A percentile compares a stretch with the other conserved stretches of the same genome.
phyloP scores from a whole-genome alignment of 1,140 invertebrate genomes.

The Sinonovacula constricta region DNA sequence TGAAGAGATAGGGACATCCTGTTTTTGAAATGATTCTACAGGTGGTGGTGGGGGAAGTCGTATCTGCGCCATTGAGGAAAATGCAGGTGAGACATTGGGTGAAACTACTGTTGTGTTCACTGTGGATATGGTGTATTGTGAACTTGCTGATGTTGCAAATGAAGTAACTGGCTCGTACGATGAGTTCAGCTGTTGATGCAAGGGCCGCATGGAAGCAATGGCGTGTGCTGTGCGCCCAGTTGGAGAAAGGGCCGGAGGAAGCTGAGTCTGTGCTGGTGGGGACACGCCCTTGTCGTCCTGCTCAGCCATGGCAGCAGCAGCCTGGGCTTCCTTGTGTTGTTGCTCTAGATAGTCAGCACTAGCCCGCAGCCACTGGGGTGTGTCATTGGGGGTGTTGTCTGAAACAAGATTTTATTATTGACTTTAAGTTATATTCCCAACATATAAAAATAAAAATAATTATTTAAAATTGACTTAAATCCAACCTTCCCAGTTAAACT shows the following conservation, averaged over 20 bases:
- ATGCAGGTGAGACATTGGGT: constrained; percentile 36
- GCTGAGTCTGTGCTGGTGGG: constrained; percentile 15
- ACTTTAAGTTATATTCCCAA: no score
- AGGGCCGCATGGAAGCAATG: constrained; percentile 33
- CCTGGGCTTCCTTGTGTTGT: constrained; percentile 48
- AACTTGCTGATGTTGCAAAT: constrained; percentile 29
- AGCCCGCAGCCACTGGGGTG: constrained; percentile 40
- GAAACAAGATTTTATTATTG: no score
- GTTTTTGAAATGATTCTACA: constrained; percentile 38
- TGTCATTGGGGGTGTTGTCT: constrained; percentile 50
- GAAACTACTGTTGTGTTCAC: constrained; percentile 40
- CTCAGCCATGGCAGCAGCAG: constrained; percentile 6
- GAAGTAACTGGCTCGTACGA: constrained; percentile 36
- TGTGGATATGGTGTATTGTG: constrained; percentile 38
- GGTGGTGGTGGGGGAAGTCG: constrained; percentile 2
- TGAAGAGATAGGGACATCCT: constrained; percentile 12
- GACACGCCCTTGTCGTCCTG: constrained; percentile 38
- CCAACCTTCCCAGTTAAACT: no score
- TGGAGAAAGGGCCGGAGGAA: constrained; percentile 24
- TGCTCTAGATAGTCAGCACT: constrained; percentile 48
- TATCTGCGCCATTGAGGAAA: constrained; percentile 11
- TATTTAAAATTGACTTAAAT: no score
- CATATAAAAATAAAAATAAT: no score
- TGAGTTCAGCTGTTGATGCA: constrained; percentile 40
- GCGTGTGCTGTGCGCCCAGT: constrained; percentile 31